phyloP scores from a whole-genome alignment of 1,140 invertebrate species.

The Cotesia glomerata region DNA sequence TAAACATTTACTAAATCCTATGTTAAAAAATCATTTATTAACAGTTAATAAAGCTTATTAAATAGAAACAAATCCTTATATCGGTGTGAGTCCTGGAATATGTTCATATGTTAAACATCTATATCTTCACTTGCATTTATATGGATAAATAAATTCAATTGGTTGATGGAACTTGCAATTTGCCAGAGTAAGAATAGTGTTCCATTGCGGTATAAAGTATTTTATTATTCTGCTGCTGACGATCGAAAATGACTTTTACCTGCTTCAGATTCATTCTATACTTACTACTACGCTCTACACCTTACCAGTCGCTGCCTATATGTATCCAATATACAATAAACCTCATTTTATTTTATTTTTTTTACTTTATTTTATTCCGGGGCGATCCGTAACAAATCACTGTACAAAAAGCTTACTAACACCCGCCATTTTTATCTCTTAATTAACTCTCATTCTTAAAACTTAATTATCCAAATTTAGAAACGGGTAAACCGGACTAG shows the following conservation, averaged over 20 bases:
- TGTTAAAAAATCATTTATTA: too few relatives aligned
- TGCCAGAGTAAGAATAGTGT: background rate
- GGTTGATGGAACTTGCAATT: constrained; percentile 15
- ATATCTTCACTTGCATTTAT: too few relatives aligned
- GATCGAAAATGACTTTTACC: constrained; percentile 14
- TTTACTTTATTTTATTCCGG: background rate
- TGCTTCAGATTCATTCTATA: background rate
- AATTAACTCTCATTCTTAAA: constrained; percentile 22
- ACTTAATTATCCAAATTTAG: background rate
- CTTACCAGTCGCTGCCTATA: background rate
- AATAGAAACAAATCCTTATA: too few relatives aligned
- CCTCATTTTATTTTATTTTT: background rate
- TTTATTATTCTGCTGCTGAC: too few relatives aligned
- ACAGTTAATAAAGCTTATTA: too few relatives aligned
- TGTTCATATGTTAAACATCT: too few relatives aligned
- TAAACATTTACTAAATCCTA: too few relatives aligned
- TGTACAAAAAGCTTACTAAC: constrained; percentile 7
- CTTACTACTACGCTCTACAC: background rate
- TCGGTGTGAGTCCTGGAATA: too few relatives aligned
- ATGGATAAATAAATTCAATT: too few relatives aligned
- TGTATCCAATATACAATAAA: background rate
- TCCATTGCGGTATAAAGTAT: background rate
- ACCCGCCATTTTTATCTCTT: constrained; percentile 30
- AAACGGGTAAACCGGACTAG: background rate
- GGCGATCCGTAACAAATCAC: constrained; percentile 24